Percentiles rank a stretch among this genome's conserved stretches.
Evolutionary conservation across 1,140 invertebrate species (phyloP).

Genomic region (Bicyclus anynana): DNA sequence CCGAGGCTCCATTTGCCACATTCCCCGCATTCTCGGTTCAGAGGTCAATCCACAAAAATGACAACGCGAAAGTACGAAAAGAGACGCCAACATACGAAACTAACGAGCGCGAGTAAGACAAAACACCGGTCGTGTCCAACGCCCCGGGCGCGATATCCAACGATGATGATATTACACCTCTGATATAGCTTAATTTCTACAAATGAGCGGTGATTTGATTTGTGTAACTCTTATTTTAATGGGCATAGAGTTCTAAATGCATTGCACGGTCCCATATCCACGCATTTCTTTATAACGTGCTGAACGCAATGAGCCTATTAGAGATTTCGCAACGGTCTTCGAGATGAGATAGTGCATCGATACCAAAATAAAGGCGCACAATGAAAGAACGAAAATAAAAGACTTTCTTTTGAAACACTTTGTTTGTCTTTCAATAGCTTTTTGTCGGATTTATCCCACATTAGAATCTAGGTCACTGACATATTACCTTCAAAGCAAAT

Average conservation of each 20-base stretch:
- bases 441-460: background rate
- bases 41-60: slow-evolving; percentile 67
- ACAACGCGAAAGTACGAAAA: slow-evolving; percentile 47
- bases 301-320: slow-evolving; percentile 52
- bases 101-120: slow-evolving; percentile 23
- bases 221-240: slow-evolving; percentile 28
- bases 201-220: slow-evolving; percentile 34
- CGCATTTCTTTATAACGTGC: slow-evolving; percentile 57
- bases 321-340: slow-evolving; percentile 32
- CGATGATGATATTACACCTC: slow-evolving; percentile 53
- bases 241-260: slow-evolving; percentile 17
- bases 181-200: slow-evolving; percentile 44
- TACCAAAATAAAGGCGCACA: slow-evolving; percentile 3
- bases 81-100: slow-evolving; percentile 30
- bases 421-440: background rate
- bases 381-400: background rate
- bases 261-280: slow-evolving; percentile 15
- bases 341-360: slow-evolving; percentile 16
- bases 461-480: too few species aligned
- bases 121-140: slow-evolving; percentile 31
- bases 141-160: slow-evolving; percentile 52
- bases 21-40: slow-evolving; percentile 55
- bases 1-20: slow-evolving; percentile 48
- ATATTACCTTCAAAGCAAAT: background rate
- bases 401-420: background rate